phyloP scores from a whole-genome alignment of 2,113 vertebrate species.

The Syrrhaptes paradoxus region DNA sequence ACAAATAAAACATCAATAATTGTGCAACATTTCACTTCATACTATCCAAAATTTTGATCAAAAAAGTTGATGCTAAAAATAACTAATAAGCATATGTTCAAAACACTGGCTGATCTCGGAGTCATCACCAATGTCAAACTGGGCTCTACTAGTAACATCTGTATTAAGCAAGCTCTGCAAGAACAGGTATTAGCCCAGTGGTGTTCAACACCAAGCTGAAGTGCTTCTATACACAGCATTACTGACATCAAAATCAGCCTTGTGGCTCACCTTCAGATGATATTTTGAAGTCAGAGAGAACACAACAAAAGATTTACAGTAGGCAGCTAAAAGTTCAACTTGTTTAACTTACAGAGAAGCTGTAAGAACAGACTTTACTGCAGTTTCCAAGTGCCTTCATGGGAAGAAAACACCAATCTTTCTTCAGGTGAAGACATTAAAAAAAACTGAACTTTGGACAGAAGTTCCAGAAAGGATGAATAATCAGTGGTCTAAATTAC shows the following conservation, averaged over 20 bases:
- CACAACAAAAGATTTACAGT: background rate
- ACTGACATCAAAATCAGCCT: background rate
- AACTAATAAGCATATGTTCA: background rate
- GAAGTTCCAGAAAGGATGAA: background rate
- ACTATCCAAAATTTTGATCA: background rate
- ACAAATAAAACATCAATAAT: background rate
- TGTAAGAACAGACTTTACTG: background rate
- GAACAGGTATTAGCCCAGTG: background rate
- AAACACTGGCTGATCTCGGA: background rate
- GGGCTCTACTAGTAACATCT: background rate
- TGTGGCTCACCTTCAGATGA: background rate
- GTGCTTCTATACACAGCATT: background rate
- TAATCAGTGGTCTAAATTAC: background rate
- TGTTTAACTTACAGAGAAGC: background rate
- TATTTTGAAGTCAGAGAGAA: background rate
- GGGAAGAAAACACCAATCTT: background rate
- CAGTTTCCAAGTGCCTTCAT: background rate
- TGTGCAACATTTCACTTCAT: background rate
- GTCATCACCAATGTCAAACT: background rate
- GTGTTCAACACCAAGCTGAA: background rate
- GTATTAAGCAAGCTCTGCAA: background rate
- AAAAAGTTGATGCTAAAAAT: background rate
- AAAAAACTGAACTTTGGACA: fast-evolving
- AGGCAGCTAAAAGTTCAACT: background rate
- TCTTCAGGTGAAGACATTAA: background rate